Evolutionary conservation across 1,140 invertebrate species (phyloP).

Genomic region (Drosophila eugracilis): DNA sequence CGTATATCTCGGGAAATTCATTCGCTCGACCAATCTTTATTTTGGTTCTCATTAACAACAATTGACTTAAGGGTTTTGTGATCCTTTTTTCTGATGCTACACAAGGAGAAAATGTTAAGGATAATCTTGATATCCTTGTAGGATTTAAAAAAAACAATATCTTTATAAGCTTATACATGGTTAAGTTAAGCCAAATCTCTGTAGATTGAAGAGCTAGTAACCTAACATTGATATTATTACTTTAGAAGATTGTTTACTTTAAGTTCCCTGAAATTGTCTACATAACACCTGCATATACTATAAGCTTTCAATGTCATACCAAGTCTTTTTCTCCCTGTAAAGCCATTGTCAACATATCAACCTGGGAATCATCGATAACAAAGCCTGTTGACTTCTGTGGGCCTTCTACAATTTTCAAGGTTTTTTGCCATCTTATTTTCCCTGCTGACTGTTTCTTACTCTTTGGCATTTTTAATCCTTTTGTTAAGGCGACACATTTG

Average conservation of each 20-base stretch:
- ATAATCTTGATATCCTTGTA: no score
- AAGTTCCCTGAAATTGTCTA: no score
- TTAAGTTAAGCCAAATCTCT: no score
- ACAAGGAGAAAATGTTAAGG: not conserved
- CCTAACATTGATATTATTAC: no score
- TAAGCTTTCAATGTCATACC: no score
- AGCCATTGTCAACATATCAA: constrained; percentile 33
- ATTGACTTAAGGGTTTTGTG: constrained; percentile 53
- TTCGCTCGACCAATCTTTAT: constrained; percentile 26
- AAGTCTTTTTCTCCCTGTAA: constrained; percentile 9
- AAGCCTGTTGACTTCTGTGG: constrained; percentile 46
- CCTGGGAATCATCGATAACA: constrained; percentile 39
- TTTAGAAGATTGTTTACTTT: no score
- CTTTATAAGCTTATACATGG: no score
- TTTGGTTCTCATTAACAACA: constrained; percentile 67
- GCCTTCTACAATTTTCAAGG: constrained; percentile 11
- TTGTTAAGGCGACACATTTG: constrained; percentile 65
- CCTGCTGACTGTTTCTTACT: not conserved
- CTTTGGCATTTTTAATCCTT: constrained; percentile 58
- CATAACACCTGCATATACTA: no score
- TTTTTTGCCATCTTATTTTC: not conserved
- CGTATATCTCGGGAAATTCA: constrained; percentile 33
- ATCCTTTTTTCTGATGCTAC: not conserved
- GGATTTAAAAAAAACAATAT: no score
- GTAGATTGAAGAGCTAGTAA: no score